Evolutionary conservation across 2,888 invertebrate species (phyloP).

Genomic region (Napeogenes inachia): DNA sequence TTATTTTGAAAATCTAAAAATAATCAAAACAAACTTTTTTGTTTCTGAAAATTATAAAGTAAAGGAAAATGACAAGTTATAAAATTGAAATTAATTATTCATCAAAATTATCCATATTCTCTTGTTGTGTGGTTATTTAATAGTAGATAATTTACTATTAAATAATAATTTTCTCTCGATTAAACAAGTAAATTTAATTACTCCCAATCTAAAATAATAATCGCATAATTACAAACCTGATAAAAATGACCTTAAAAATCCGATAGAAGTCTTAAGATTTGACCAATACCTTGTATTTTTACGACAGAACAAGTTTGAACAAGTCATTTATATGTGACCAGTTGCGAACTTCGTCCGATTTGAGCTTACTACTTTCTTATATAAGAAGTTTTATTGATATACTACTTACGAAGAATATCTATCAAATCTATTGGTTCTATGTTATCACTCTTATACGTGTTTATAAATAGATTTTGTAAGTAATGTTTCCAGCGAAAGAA

Average conservation of each 20-base stretch:
- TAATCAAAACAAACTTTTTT: no score
- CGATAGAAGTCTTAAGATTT: constrained; percentile 13
- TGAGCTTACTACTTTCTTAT: not conserved
- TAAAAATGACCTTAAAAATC: not conserved
- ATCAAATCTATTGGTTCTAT: not conserved
- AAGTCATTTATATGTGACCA: constrained; percentile 23
- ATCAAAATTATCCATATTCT: no score
- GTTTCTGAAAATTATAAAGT: no score
- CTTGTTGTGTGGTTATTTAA: no score
- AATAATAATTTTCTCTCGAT: no score
- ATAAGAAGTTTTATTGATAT: not conserved
- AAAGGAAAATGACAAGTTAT: no score
- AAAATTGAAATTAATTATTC: no score
- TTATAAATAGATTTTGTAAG: not conserved
- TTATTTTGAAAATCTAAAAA: no score
- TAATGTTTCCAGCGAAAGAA: no score
- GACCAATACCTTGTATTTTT: constrained; percentile 17
- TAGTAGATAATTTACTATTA: no score
- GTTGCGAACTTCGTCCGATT: constrained; percentile 12
- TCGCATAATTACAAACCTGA: not conserved
- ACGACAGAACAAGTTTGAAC: constrained; percentile 16
- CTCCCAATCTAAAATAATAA: no score
- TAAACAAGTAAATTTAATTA: no score
- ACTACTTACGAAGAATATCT: not conserved
- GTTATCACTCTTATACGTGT: not conserved